Evolutionary conservation across 1,140 invertebrate genomes (phyloP).

Genomic region (Cotesia vestalis): DNA sequence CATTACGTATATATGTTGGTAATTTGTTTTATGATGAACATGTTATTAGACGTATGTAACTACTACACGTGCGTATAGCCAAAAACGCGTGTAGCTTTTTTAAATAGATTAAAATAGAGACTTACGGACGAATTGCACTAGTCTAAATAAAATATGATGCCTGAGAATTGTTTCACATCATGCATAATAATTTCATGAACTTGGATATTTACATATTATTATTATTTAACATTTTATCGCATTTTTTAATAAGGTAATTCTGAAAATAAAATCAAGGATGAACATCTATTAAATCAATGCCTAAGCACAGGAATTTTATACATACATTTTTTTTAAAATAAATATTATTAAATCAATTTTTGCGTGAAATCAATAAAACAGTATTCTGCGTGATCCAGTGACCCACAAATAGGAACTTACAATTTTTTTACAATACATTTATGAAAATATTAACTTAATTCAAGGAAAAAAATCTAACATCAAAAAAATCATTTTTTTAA

Average conservation of each 20-base stretch:
- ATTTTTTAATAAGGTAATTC: too few species aligned
- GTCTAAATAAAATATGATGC: conserved; percentile 13
- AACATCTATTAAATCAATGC: conserved; percentile 4
- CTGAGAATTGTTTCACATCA: neutral
- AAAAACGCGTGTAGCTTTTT: neutral
- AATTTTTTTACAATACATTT: conserved; percentile 6
- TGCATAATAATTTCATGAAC: conserved; percentile 10
- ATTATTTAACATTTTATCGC: too few species aligned
- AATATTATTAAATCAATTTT: neutral
- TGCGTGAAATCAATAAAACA: conserved; percentile 15
- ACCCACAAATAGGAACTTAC: conserved; percentile 25
- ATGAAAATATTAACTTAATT: too few species aligned
- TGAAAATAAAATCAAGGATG: conserved; percentile 19
- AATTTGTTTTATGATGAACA: neutral
- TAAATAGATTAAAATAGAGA: neutral
- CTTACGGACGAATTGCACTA: neutral
- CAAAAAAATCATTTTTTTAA: too few species aligned
- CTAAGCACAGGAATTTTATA: neutral
- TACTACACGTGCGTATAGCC: neutral
- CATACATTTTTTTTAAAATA: neutral
- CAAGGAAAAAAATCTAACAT: too few species aligned
- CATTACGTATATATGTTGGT: neutral
- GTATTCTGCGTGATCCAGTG: conserved; percentile 21
- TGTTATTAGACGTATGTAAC: neutral
- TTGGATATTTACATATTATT: conserved; percentile 6